phyloP scores from a whole-genome alignment of 2,797 vertebrate genomes.

The Limnodromus scolopaceus region DNA sequence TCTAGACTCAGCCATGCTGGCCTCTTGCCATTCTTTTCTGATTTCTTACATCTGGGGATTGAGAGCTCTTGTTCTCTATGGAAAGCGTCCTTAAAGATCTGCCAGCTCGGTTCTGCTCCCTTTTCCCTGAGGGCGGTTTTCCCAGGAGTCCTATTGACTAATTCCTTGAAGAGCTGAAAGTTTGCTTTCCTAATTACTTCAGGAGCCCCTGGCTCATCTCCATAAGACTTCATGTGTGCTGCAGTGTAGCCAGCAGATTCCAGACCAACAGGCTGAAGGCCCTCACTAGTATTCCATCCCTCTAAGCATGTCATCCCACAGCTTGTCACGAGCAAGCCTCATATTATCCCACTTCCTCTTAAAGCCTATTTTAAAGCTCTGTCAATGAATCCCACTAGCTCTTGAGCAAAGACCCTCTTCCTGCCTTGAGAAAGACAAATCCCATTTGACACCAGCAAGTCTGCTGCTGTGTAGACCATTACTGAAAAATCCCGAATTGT shows the following conservation, averaged over 20 bases:
- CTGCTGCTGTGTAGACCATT: not conserved
- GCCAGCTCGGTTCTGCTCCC: not conserved
- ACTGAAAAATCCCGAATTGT: not conserved
- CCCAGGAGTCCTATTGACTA: not conserved
- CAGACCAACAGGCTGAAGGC: not conserved
- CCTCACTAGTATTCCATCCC: not conserved
- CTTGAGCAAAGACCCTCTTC: not conserved
- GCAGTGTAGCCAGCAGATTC: not conserved
- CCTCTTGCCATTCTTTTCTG: too few species aligned
- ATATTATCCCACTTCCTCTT: not conserved
- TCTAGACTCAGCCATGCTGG: not conserved
- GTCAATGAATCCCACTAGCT: not conserved
- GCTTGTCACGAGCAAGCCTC: not conserved
- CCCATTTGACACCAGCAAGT: not conserved
- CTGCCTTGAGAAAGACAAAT: not conserved
- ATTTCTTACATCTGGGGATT: too few species aligned
- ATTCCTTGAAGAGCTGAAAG: not conserved
- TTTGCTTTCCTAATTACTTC: not conserved
- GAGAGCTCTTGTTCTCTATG: too few species aligned
- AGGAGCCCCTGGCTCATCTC: not conserved
- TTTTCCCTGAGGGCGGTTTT: not conserved
- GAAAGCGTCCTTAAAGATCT: not conserved
- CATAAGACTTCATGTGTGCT: not conserved
- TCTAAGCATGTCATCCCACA: not conserved
- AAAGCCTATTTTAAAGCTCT: not conserved